Percentiles rank a stretch among this genome's conserved stretches.
Evolutionary conservation across 2,888 invertebrate genomes (phyloP).

Genomic region (Lepidonotus clava): DNA sequence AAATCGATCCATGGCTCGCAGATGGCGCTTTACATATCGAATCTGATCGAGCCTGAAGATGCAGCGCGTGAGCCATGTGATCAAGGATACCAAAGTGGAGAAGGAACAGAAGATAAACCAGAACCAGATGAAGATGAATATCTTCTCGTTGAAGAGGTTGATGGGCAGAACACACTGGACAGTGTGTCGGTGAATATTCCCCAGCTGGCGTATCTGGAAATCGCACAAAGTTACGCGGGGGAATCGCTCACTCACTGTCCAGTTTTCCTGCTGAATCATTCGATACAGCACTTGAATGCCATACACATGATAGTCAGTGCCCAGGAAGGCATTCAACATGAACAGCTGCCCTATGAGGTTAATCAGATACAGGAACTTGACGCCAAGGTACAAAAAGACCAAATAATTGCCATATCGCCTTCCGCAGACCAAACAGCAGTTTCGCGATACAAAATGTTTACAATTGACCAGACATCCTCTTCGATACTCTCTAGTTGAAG

Average conservation of each 20-base stretch:
- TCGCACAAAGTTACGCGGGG: conserved; percentile 66
- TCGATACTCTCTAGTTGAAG: conserved; percentile 79
- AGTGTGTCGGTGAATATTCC: conserved; percentile 63
- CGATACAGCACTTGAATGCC: conserved; percentile 63
- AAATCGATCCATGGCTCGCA: conserved; percentile 54
- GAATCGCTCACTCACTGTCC: conserved; percentile 63
- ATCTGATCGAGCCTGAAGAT: conserved; percentile 52
- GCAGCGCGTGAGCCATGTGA: conserved; percentile 77
- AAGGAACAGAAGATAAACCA: conserved; percentile 81
- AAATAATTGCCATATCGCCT: conserved; percentile 81
- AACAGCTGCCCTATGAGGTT: conserved; percentile 81
- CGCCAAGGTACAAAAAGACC: conserved; percentile 80
- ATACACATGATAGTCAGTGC: conserved; percentile 69
- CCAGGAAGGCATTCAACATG: conserved; percentile 70
- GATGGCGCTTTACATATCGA: conserved; percentile 59
- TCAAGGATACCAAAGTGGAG: conserved; percentile 78
- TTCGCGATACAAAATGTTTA: conserved; percentile 76
- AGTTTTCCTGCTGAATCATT: conserved; percentile 60
- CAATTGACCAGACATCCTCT: conserved; percentile 76
- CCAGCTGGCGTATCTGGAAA: conserved; percentile 63
- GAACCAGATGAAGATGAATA: conserved; percentile 82
- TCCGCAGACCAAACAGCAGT: conserved; percentile 78
- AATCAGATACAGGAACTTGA: conserved; percentile 79
- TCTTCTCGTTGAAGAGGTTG: conserved; percentile 74
- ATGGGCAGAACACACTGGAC: conserved; percentile 78